Evolutionary conservation across 2,888 invertebrate species (phyloP).

Genomic region (Dione juno): DNA sequence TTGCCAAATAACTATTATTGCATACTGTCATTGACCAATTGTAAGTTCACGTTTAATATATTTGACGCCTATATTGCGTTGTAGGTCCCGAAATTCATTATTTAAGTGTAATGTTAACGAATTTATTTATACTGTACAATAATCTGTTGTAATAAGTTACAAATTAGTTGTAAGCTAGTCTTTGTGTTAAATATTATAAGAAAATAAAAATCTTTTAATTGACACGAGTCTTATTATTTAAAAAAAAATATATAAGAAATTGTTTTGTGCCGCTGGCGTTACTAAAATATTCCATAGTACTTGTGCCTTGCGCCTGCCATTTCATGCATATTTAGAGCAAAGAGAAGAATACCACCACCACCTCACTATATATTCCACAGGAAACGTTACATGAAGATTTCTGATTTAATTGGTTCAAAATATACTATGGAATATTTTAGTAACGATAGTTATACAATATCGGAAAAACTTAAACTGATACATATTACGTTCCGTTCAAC

Average conservation of each 20-base stretch:
- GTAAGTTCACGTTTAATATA: constrained; percentile 20
- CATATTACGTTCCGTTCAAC: neutral
- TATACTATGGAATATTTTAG: no score
- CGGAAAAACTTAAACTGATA: no score
- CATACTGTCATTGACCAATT: constrained; percentile 18
- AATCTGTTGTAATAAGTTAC: constrained; percentile 72
- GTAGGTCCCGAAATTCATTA: constrained; percentile 27
- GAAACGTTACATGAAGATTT: no score
- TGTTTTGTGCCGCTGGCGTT: no score
- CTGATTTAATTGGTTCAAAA: no score
- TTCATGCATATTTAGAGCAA: no score
- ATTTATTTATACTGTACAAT: constrained; percentile 75
- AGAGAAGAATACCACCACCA: no score
- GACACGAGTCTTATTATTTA: constrained; percentile 37
- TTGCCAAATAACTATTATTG: constrained; percentile 35
- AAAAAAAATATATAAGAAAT: neutral
- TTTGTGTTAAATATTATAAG: constrained; percentile 68
- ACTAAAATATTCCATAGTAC: no score
- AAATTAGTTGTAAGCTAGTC: constrained; percentile 83
- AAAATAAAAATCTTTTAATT: constrained; percentile 48
- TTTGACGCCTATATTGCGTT: constrained; percentile 18
- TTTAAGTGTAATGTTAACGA: constrained; percentile 58
- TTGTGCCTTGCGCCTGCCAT: no score
- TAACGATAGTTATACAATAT: no score
- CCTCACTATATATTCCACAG: no score